Evolutionary conservation across 2,888 invertebrate genomes (phyloP), one percentile per base, ranked within the genome.

Genomic region (Labia minor): DNA sequence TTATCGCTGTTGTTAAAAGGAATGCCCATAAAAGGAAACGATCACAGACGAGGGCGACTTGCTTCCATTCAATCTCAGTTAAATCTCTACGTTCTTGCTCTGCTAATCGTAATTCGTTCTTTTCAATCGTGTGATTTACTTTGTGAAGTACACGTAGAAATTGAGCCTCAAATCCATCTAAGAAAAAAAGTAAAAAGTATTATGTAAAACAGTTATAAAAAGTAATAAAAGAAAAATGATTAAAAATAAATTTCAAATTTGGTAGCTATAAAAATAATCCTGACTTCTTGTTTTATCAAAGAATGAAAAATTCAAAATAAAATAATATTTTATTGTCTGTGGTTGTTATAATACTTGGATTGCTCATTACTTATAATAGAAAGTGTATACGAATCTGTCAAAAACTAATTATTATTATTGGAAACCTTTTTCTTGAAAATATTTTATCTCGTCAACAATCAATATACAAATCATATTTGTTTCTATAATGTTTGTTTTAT

Each of bases 51-150:
- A 92, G 84, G 1, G 93, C 92, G 69, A 89, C 78, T 73, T 85
- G 85, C 72, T 86, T 90, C 93, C 93, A 94, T 76, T 94, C 93
- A 66, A 90, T 79, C 74, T 90, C 89, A 69, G 89, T 88, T 64
- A 86, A 82, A 73, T 93, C 92, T 66, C 87, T 81, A 65, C 87
- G 81, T 74, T 92, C 91, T 75, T 88, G 89, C 72, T 91, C 90
- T 0, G 86, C 84, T 6, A 91, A 82, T 2, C 93, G 83, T 73
- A 86, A 84, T 76, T 90, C 92, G 78, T 90, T 91, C 64, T 85
- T 80, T 72, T 92, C 92, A 68, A 92, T 88, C 2, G 90, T 90
- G 70, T 83, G 82, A 75, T 87, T 85, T 33, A 89, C 85, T 75
- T 85, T 84, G 72, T 81, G 86, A 77, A 84, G 84, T 74, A 86